Base-by-base conservation (phyloP, 1,140 invertebrate species). In the Bombus consobrinus region DNA sequence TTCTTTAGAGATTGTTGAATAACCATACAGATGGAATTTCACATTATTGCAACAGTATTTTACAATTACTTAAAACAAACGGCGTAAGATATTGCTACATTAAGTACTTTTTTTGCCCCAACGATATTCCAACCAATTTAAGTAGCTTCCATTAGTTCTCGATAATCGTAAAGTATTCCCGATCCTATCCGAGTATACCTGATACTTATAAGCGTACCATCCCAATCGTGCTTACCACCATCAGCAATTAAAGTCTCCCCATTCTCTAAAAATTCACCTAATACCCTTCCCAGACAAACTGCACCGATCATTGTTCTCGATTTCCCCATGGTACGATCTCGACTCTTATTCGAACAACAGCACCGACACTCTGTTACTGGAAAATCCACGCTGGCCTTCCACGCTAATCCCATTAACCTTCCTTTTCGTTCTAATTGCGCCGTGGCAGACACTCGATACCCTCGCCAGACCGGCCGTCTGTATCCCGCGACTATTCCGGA, bases 381-480 rank as follows among this genome's bases (percentile, higher is more conserved):
- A 73, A 85, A 81, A 83, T 84, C 47, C 75, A 69, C 37, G 73
- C 41, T 59, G 53, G 39, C 32, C 39, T n/a, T 59, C 69, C 43
- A 86, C 82, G 83, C 90, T 92, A 92, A 92, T 92, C 87, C 88
- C 91, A 92, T 92, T 92, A 92, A 91, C 87, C 85, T 88, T 81
- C 68, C 75, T 86, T 90, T 90, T 92, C 83, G 79, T 88, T 91
- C 83, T 88, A 91, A 91, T 92, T 91, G 85, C 88, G 32, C 74
- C n/a, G 78, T 8, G 78, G 53, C 66, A 37, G 90, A 89, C 81
- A 90, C 77, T 87, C 66, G 87, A 88, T 89, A 86, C 43, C 47
- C 77, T 62, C 73, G 43, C 57, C 32, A 10, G 43, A 78, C 41
- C 41, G 47, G 15, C 22, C n/a, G 43, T 77, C 39, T 66, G n/a